Percentiles rank a stretch among this genome's conserved stretches.
phyloP scores from a whole-genome alignment of 2,888 invertebrate genomes.

The Melanophora roralis region DNA sequence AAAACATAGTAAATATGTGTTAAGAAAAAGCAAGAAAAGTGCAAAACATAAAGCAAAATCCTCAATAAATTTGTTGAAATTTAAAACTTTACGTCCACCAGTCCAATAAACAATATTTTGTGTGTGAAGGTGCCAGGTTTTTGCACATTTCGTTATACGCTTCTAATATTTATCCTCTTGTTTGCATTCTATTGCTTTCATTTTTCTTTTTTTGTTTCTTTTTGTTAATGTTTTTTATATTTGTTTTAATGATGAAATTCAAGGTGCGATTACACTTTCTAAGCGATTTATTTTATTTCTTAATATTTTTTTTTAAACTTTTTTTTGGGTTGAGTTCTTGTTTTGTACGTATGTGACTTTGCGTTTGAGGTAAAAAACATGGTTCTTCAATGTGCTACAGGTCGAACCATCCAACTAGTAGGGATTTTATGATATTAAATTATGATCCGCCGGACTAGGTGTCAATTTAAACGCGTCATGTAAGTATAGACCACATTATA shows the following conservation, averaged over 20 bases:
- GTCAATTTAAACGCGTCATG: too few species aligned
- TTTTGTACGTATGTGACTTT: too few species aligned
- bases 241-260: constrained; percentile 53
- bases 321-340: too few species aligned
- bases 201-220: constrained; percentile 5
- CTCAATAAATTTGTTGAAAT: constrained; percentile 60
- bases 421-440: too few species aligned
- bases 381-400: too few species aligned
- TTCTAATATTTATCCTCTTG: constrained; percentile 55
- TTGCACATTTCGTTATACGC: background rate
- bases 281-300: constrained; percentile 65
- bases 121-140: constrained; percentile 30
- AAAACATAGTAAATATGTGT: too few species aligned
- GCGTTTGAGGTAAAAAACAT: too few species aligned
- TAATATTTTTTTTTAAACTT: constrained; percentile 31
- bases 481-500: too few species aligned
- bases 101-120: constrained; percentile 50
- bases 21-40: constrained; percentile 9
- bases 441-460: too few species aligned
- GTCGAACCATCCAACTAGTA: too few species aligned
- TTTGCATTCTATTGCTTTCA: constrained; percentile 50
- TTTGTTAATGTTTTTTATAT: constrained; percentile 18
- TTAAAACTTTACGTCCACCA: constrained; percentile 54
- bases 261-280: constrained; percentile 67
- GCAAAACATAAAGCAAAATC: constrained; percentile 46